These are phyloP conservation scores for Digitonthophagus gazella DNA, from an alignment of 2,888 invertebrate species.

Conservation along the genomic window DNA sequence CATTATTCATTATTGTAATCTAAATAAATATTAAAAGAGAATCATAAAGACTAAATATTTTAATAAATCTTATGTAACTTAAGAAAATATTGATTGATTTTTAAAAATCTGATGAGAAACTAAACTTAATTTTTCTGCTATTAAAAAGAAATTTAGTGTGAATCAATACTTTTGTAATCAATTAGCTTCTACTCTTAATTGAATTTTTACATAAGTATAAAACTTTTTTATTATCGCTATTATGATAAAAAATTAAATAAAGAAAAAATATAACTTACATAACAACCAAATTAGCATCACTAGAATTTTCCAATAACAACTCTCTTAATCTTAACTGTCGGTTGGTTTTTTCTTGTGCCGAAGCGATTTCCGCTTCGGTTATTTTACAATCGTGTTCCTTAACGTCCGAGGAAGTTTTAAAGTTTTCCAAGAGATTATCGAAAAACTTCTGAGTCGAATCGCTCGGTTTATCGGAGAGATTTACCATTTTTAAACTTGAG, in stretches of 20 bases:
- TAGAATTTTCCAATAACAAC: constrained; percentile 83
- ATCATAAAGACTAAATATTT: too few relatives aligned
- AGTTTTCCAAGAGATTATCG: constrained; percentile 68
- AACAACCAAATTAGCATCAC: constrained; percentile 83
- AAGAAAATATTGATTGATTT: too few relatives aligned
- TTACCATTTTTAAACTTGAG: constrained; percentile 87
- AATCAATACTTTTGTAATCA: neutral
- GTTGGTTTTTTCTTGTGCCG: constrained; percentile 82
- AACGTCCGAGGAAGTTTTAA: constrained; percentile 52
- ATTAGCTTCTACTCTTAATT: too few relatives aligned
- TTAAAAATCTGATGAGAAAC: too few relatives aligned
- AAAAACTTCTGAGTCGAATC: constrained; percentile 72
- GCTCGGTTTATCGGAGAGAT: constrained; percentile 80
- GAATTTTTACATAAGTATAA: too few relatives aligned
- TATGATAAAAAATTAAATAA: constrained; percentile 16
- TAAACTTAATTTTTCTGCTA: too few relatives aligned
- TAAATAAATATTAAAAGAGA: too few relatives aligned
- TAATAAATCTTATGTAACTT: too few relatives aligned
- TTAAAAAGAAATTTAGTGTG: neutral
- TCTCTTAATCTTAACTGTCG: constrained; percentile 89
- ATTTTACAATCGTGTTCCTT: constrained; percentile 57
- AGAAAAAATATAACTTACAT: constrained; percentile 67
- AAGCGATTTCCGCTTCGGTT: constrained; percentile 69
- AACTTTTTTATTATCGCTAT: neutral
- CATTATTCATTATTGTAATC: too few relatives aligned